Base-by-base conservation (phyloP, 2,797 vertebrate species). In the Emys orbicularis region DNA sequence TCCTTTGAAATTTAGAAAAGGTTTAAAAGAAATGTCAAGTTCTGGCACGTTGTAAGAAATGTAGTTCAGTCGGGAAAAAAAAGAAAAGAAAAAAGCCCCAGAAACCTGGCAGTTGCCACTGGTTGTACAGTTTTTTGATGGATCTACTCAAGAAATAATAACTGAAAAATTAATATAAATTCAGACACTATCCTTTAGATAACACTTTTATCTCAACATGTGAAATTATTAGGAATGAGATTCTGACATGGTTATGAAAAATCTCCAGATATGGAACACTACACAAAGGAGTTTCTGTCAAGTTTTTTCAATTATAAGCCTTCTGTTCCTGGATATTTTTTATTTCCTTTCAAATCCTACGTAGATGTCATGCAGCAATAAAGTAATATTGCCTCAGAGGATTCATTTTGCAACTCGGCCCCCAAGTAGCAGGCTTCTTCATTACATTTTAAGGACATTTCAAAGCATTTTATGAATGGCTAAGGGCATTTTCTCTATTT, bases 11-110 rank as follows among this genome's bases (percentile, higher is more conserved):
- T 88, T 94, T 88, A 96, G 90, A 93, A 96, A 92, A 92, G 7
- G 68, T 95, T 96, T 96, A 94, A 96, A 97, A 97, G 96, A 90
- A 90, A 89, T 90, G 85, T 90, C 95, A 96, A 81, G 77, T 92
- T 94, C 85, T 95, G 91, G 68, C 81, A 92, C 23, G 25, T 81
- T 72, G 44, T 13, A 76, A 91, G 86, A 96, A 91, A 90, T 95
- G 59, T 34, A 90, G 15, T 92, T 61, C 19, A 57, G 53, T 84
- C 89, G 83, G 52, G 92, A 96, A 97, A 96, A 94, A 81, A 29
- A 57, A 3, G 25, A 49, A 44, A 13, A 44, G 8, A 49, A 31
- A 79, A 50, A 18, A 13, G 29, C 44, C 47, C 6, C 10, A 31
- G 12, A 52, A 50, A 31, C 19, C 77, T 50, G 85, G 87, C 77